These are phyloP conservation scores for Uloborus plumipes DNA, from an alignment of 2,888 invertebrate genomes.

Conservation along the genomic window DNA sequence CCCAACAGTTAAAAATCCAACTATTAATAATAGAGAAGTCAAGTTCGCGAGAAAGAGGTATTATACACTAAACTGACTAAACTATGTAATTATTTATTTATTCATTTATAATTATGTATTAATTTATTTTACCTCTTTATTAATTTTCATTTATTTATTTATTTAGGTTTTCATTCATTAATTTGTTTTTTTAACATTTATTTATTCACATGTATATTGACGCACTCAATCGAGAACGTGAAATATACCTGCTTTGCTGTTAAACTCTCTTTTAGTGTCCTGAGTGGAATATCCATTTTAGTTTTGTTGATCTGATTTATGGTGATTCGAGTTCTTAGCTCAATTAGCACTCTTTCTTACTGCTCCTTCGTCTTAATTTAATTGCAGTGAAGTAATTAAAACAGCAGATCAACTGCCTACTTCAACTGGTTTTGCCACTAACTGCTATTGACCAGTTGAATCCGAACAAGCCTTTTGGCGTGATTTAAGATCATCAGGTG, in stretches of 20 bases:
- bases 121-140: too few relatives aligned
- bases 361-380: slow-evolving; percentile 25
- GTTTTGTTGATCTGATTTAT: slow-evolving; percentile 53
- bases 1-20: too few relatives aligned
- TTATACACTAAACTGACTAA: too few relatives aligned
- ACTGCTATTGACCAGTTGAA: slow-evolving; percentile 54
- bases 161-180: too few relatives aligned
- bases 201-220: too few relatives aligned
- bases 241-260: slow-evolving; percentile 2
- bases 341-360: slow-evolving; percentile 46
- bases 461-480: slow-evolving; percentile 1
- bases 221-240: too few relatives aligned
- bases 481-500: slow-evolving; percentile 57
- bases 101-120: too few relatives aligned
- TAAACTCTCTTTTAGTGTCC: slow-evolving; percentile 42
- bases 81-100: too few relatives aligned
- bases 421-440: slow-evolving; percentile 41
- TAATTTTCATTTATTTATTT: too few relatives aligned
- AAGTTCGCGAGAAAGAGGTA: too few relatives aligned
- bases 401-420: slow-evolving; percentile 52
- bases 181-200: too few relatives aligned
- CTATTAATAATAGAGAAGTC: too few relatives aligned
- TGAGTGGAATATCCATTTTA: slow-evolving; percentile 47
- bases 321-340: slow-evolving; percentile 50
- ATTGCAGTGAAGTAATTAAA: slow-evolving; percentile 54